These are phyloP conservation scores for Meiosimyza platycephala DNA, from an alignment of 2,888 invertebrate species.

Conservation along the genomic window DNA sequence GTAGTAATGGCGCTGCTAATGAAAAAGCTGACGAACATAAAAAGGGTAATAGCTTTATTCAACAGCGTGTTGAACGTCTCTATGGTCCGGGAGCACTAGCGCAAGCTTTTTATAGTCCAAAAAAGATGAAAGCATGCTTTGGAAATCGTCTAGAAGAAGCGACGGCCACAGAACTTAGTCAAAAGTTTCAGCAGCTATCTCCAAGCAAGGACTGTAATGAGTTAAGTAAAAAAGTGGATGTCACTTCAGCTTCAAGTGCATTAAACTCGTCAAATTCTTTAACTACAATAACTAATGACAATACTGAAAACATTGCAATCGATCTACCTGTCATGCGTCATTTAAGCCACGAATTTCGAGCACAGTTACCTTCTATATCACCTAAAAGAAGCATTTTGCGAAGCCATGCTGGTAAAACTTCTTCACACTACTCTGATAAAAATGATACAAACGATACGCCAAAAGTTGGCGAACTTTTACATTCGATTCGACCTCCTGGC, in stretches of 20 bases:
- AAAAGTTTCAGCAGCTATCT: constrained; percentile 61
- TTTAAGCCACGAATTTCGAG: constrained; percentile 85
- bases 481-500: neutral
- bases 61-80: constrained; percentile 87
- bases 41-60: constrained; percentile 80
- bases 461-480: neutral
- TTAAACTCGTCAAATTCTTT: constrained; percentile 35
- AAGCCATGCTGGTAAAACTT: constrained; percentile 33
- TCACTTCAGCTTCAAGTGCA: constrained; percentile 41
- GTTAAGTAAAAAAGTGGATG: constrained; percentile 55
- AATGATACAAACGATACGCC: neutral
- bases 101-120: constrained; percentile 82
- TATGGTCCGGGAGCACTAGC: constrained; percentile 90
- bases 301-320: constrained; percentile 47
- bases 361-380: constrained; percentile 77
- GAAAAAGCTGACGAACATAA: constrained; percentile 1
- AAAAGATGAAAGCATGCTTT: constrained; percentile 52
- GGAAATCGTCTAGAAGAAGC: constrained; percentile 45
- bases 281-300: constrained; percentile 31
- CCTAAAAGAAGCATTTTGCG: constrained; percentile 67
- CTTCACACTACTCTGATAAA: neutral
- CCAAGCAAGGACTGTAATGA: constrained; percentile 60
- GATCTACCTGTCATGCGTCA: constrained; percentile 83
- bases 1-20: constrained; percentile 4
- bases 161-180: constrained; percentile 64